Evolutionary conservation across 2,113 vertebrate species (phyloP), one percentile per base, ranked within the genome.

Genomic region (Channa maculata): DNA sequence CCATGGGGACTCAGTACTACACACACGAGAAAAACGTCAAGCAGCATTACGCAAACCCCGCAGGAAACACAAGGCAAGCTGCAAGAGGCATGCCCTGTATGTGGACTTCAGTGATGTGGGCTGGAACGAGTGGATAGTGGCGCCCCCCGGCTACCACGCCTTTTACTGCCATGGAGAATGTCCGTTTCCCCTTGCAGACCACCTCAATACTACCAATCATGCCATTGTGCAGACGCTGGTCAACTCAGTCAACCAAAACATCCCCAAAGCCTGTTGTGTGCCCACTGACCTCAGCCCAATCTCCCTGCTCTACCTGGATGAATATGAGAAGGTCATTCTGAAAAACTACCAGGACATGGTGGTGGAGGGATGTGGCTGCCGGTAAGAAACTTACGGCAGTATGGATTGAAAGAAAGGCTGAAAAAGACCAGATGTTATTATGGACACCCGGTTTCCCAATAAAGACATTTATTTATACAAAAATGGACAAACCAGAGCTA

Each of bases 291-390:
- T 99, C 86, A 99, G 97, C 85, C 96, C 98, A 60, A 99, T 99
- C 88, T 99, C 98, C 53, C 95, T 99, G 94, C 96, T 99, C 67
- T 99, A 99, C 92, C 94, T 99, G 92, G 98, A 99, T 1, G 98
- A 99, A 80, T 97, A 98, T 5, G 97, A 99, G 89, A 99, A 99
- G 91, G 97, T 99, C 24, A 98, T 99, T 79, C 92, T 99, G 87
- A 99, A 99, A 95, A 99, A 99, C 93, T 99, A 99, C 85, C 98
- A 99, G 93, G 98, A 99, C 90, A 99, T 99, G 98, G 97, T 99
- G 88, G 98, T 99, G 86, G 98, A 99, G 94, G 98, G 98, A 65
- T 99, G 98, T 41, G 98, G 98, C 84, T 99, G 98, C 92, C 96
- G 97, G 89, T 99, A 85, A 95, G 91, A 78, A 55, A 65, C 14